phyloP scores from a whole-genome alignment of 2,888 invertebrate genomes.

The Coelinius sp. region DNA sequence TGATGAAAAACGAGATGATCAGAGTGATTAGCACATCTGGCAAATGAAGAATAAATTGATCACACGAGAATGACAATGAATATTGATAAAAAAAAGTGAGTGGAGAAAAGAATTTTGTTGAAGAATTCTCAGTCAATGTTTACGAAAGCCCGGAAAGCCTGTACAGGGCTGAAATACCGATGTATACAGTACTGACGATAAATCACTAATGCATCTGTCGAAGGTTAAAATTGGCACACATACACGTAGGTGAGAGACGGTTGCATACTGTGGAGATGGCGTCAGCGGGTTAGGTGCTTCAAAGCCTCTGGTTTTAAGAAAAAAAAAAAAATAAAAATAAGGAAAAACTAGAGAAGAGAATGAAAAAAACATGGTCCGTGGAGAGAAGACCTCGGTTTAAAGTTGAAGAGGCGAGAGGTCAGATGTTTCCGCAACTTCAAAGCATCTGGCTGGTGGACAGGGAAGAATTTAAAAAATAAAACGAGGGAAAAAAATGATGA shows the following conservation, averaged over 20 bases:
- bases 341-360: conserved; percentile 1
- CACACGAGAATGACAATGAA: conserved; percentile 4
- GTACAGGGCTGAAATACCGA: neutral
- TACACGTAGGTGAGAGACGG: neutral
- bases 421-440: conserved; percentile 34
- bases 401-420: conserved; percentile 35
- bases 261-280: conserved; percentile 6
- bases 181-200: conserved; percentile 17
- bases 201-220: conserved; percentile 36
- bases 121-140: conserved; percentile 6
- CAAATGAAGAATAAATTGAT: neutral
- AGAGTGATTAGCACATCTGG: neutral
- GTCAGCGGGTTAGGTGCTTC: conserved; percentile 22
- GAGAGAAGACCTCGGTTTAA: conserved; percentile 27
- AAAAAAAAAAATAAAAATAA: neutral
- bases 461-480: conserved; percentile 8
- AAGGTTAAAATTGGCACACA: conserved; percentile 30
- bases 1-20: neutral
- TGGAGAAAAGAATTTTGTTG: neutral
- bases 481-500: neutral
- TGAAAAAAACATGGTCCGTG: conserved; percentile 12
- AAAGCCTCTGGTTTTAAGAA: conserved; percentile 10
- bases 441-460: conserved; percentile 2
- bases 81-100: neutral
- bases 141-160: conserved; percentile 22